Conservation (phyloP, 1,140 invertebrate genomes). For the Heterodera carotae region DNA sequence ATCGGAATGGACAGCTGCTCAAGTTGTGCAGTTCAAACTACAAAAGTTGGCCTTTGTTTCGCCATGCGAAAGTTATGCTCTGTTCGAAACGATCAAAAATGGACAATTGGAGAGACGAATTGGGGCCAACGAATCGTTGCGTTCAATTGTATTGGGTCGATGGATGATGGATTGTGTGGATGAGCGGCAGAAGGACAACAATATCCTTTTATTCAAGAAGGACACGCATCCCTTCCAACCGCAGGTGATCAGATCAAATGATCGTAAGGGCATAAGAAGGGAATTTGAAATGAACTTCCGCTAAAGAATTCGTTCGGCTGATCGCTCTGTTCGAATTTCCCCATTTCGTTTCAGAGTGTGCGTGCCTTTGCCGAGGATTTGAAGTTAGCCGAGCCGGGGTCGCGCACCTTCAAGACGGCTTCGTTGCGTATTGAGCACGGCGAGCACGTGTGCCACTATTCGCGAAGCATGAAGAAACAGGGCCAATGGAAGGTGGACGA, state of each 20-base stretch:
- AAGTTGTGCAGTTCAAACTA: constrained; percentile 29
- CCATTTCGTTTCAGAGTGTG: constrained; percentile 47
- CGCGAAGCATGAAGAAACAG: constrained; percentile 44
- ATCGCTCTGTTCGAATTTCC: constrained; percentile 11
- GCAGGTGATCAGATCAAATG: constrained; percentile 16
- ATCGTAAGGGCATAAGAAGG: constrained; percentile 14
- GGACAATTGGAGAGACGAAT: constrained; percentile 49
- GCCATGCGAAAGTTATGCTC: constrained; percentile 6
- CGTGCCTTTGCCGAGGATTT: constrained; percentile 58
- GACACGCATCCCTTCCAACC: constrained; percentile 39
- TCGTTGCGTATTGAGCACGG: constrained; percentile 54
- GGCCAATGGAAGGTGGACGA: constrained; percentile 55
- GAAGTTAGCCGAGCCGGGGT: constrained; percentile 56
- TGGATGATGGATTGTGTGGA: constrained; percentile 52
- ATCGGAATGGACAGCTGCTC: constrained; percentile 25
- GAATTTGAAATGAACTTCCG: too few species aligned
- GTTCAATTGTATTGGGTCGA: constrained; percentile 49
- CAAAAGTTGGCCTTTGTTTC: constrained; percentile 21
- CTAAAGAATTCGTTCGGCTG: neutral
- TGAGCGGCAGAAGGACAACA: constrained; percentile 31
- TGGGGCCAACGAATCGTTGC: constrained; percentile 39
- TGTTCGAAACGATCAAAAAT: constrained; percentile 40
- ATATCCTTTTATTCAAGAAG: constrained; percentile 48
- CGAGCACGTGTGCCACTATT: constrained; percentile 46
- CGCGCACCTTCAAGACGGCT: constrained; percentile 53